Percentiles rank a stretch among this genome's conserved stretches.
These are phyloP conservation scores for Leptinotarsa tumamoca DNA, from an alignment of 2,888 invertebrate genomes.

Conservation along the genomic window DNA sequence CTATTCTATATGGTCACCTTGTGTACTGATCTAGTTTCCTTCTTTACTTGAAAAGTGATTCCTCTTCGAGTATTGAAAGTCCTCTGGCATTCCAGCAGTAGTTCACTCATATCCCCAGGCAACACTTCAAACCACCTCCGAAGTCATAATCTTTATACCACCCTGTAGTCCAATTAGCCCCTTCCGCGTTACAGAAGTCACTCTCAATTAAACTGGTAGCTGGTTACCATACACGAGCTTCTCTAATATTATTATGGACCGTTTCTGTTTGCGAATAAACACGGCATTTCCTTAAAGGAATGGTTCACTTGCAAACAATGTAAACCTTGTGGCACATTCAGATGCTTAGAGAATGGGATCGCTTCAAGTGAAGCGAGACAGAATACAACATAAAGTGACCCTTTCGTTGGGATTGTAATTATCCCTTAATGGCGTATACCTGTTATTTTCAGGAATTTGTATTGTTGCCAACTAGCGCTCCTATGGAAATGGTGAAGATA, in stretches of 20 bases:
- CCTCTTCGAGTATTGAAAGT: too few relatives aligned
- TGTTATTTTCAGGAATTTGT: too few relatives aligned
- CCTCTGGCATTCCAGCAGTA: background rate
- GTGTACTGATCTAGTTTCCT: too few relatives aligned
- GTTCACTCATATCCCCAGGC: background rate
- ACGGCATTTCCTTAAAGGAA: background rate
- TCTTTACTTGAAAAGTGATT: too few relatives aligned
- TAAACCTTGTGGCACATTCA: background rate
- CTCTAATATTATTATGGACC: background rate
- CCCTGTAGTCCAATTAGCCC: background rate
- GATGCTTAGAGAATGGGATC: background rate
- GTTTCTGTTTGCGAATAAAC: background rate
- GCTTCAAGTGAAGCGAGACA: background rate
- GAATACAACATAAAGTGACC: background rate
- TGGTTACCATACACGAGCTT: background rate
- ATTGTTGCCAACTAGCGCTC: too few relatives aligned
- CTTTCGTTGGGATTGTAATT: background rate
- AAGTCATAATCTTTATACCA: background rate
- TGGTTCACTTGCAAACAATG: background rate
- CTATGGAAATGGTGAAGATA: too few relatives aligned
- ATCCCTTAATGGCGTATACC: too few relatives aligned
- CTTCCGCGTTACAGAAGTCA: background rate
- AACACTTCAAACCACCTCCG: background rate
- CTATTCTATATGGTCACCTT: too few relatives aligned
- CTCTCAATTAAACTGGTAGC: background rate